Conservation (phyloP, 2,113 vertebrate genomes). For the Pithys albifrons region DNA sequence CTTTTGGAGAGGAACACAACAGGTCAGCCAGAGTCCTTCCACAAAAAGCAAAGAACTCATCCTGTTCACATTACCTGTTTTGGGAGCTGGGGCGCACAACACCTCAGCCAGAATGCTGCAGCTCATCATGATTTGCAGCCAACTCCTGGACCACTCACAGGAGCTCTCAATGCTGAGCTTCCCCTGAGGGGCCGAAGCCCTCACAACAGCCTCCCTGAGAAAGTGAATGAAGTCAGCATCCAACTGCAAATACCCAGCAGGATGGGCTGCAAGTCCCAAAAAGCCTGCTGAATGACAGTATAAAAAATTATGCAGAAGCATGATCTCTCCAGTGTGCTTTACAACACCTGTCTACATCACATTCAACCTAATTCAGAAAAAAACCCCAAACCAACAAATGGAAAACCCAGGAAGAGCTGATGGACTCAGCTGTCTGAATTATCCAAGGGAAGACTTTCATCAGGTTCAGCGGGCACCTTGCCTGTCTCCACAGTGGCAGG, state of each 20-base stretch:
- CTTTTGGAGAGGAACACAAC: background rate
- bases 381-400: background rate
- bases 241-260: background rate
- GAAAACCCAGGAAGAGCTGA: background rate
- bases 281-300: background rate
- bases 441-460: background rate
- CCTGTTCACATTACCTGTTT: background rate
- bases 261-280: background rate
- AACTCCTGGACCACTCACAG: background rate
- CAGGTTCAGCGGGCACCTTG: background rate
- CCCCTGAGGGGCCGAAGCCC: background rate
- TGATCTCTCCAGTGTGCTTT: background rate
- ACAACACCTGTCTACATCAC: background rate
- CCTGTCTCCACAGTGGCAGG: background rate
- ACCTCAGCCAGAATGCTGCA: background rate
- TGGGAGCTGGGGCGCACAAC: background rate
- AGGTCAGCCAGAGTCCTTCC: background rate
- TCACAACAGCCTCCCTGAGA: background rate
- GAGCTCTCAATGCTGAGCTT: background rate
- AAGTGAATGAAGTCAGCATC: background rate
- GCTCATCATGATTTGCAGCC: rapidly evolving
- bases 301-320: background rate
- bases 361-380: background rate
- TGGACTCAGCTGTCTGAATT: background rate
- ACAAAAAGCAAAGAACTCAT: background rate